Evolutionary conservation across 1,140 invertebrate genomes (phyloP), one percentile per base, ranked within the genome.

Genomic region (Acyrthosiphon pisum): DNA sequence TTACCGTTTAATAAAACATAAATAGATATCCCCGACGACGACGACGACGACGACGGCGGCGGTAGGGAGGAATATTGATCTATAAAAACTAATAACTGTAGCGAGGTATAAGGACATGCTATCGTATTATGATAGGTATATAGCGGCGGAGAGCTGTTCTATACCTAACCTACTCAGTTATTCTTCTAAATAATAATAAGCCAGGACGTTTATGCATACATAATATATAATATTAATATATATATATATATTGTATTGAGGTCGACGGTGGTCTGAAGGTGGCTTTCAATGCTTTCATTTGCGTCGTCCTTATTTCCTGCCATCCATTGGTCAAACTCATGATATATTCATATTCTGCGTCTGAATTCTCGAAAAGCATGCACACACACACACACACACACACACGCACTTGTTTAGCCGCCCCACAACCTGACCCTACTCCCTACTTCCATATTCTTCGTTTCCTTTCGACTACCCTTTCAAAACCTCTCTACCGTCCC

Each of bases 151-250:
- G n/a, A 7, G 26, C 30, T 44, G 46, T 46, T 35, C 60, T 46
- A 35, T n/a, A 26, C 2, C 22, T 56, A 41, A 53, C 6, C 46
- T 35, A 46, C 68, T 91, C 44, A 35, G 90, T 48, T 83, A 83
- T 83, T 83, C 91, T 83, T 91, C n/a, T 92, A 92, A 92, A 92
- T 92, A 92, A 92, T 92, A 83, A 35, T 48, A 91, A 89, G 41
- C 90, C n/a, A 9, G 35, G 20, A 76, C 11, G 44, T 83, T 53
- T 35, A n/a, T 53, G 9, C n/a, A 37, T 53, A 14, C n/a, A 53
- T 89, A 37, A 68, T n/a, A 68, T n/a, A 68, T 68, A 18, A 18
- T n/a, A 56, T 56, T 8, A 26, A n/a, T 53, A 53, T 89, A 37
- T 89, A 87, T 87, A 48, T 46, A n/a, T 87, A 48, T 56, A 18